Conservation (phyloP, 64 coral and sea anemone species). For the Hydrozoanthus tunicans region DNA sequence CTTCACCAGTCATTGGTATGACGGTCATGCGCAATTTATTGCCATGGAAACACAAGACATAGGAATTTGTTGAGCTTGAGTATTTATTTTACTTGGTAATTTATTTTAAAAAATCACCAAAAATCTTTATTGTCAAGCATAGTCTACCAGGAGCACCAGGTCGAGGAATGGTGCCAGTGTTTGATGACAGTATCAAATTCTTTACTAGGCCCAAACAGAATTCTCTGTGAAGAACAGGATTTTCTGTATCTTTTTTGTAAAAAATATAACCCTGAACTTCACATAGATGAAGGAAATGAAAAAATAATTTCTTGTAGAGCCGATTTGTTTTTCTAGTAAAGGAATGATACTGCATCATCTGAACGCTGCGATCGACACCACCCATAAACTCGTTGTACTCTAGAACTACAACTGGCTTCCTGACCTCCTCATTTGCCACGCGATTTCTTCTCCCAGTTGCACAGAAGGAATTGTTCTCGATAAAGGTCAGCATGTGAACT, state of each 20-base stretch:
- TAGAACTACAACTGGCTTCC: not conserved
- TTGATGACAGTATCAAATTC: no score
- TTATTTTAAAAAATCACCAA: no score
- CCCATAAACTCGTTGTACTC: not conserved
- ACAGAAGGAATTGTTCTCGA: no score
- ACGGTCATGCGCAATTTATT: no score
- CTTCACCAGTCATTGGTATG: no score
- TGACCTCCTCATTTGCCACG: not conserved
- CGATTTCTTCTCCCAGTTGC: not conserved
- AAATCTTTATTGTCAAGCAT: no score
- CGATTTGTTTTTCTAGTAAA: slow-evolving; percentile 21
- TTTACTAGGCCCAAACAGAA: slow-evolving; percentile 19
- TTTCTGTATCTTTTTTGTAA: slow-evolving; percentile 38
- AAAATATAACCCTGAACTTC: slow-evolving; percentile 54
- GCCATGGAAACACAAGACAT: no score
- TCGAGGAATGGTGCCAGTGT: not conserved
- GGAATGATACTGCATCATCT: no score
- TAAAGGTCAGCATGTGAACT: no score
- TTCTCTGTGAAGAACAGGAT: slow-evolving; percentile 31
- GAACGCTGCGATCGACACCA: no score
- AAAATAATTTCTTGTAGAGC: not conserved
- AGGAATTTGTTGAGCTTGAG: no score
- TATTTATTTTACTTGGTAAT: no score
- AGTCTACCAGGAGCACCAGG: slow-evolving; percentile 13
- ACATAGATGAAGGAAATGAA: slow-evolving; percentile 51